Percentiles rank a stretch among this genome's conserved stretches.
These are phyloP conservation scores for Gymnothorax reevesii DNA, from an alignment of 2,797 vertebrate genomes.

Conservation along the genomic window DNA sequence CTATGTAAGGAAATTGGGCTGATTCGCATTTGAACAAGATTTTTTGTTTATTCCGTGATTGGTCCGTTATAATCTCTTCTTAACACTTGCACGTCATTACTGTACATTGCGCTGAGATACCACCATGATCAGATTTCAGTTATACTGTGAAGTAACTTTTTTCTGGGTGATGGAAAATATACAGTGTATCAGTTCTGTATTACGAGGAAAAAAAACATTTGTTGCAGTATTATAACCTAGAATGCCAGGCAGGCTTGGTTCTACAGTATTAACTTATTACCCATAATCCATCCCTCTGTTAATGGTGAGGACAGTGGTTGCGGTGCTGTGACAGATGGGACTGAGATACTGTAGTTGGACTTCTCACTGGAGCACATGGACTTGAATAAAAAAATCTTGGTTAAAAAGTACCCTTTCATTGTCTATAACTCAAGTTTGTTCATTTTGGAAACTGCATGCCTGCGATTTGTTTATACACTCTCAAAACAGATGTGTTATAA, in stretches of 20 bases:
- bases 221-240: slow-evolving; percentile 62
- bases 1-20: not conserved
- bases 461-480: not conserved
- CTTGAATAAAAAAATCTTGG: slow-evolving; percentile 87
- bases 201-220: not conserved
- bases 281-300: not conserved
- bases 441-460: not conserved
- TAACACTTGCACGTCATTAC: not conserved
- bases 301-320: slow-evolving; percentile 37
- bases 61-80: not conserved
- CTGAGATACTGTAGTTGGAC: slow-evolving; percentile 79
- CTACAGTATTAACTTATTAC: slow-evolving; percentile 53
- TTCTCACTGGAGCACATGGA: slow-evolving; percentile 87
- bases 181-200: not conserved
- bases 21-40: not conserved
- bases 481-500: too few species aligned
- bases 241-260: slow-evolving; percentile 83
- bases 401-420: slow-evolving; percentile 38
- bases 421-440: not conserved
- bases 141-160: slow-evolving; percentile 14
- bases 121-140: not conserved
- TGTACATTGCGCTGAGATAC: slow-evolving; percentile 13
- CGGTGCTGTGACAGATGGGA: slow-evolving; percentile 68
- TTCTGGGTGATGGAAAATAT: slow-evolving; percentile 1
- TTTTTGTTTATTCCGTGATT: not conserved